phyloP scores from a whole-genome alignment of 2,113 vertebrate genomes.

The Actenoides lindsayi region DNA sequence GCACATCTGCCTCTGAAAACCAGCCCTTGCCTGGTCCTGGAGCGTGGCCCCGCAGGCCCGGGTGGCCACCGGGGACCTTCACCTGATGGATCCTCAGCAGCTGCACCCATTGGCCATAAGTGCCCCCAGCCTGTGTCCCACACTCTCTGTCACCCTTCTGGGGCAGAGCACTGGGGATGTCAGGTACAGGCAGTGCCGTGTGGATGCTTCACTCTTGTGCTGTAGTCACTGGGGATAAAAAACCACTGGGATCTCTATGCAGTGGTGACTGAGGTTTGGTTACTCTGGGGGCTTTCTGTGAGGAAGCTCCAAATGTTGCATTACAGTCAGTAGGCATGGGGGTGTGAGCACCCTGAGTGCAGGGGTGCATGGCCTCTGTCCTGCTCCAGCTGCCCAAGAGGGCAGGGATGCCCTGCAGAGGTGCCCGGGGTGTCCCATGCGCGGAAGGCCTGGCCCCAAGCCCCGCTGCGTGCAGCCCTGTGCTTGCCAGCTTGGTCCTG shows the following conservation, averaged over 20 bases:
- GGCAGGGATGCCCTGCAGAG: background rate
- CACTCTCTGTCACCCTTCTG: no score
- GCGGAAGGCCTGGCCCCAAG: background rate
- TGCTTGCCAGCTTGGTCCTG: accelerated
- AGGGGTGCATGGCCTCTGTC: background rate
- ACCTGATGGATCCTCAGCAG: no score
- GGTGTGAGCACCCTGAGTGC: accelerated
- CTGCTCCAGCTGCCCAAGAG: no score
- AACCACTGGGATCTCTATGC: accelerated
- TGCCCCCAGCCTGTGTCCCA: background rate
- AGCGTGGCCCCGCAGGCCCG: no score
- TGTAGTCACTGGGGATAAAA: background rate
- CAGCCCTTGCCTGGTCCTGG: no score
- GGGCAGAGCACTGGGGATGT: background rate
- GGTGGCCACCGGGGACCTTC: background rate
- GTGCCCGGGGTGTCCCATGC: no score
- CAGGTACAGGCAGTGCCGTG: background rate
- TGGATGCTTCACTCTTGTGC: background rate
- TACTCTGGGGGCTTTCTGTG: accelerated
- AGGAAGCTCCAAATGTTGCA: background rate
- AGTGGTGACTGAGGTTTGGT: background rate
- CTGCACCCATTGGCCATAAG: accelerated
- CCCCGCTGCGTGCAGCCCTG: accelerated
- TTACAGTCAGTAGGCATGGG: background rate
- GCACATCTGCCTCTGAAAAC: background rate